Evolutionary conservation across 30 jellyfish, hydroid and myxozoan genomes (phyloP), one percentile per base, ranked within the genome.

Genomic region (Aurelia aurita): DNA sequence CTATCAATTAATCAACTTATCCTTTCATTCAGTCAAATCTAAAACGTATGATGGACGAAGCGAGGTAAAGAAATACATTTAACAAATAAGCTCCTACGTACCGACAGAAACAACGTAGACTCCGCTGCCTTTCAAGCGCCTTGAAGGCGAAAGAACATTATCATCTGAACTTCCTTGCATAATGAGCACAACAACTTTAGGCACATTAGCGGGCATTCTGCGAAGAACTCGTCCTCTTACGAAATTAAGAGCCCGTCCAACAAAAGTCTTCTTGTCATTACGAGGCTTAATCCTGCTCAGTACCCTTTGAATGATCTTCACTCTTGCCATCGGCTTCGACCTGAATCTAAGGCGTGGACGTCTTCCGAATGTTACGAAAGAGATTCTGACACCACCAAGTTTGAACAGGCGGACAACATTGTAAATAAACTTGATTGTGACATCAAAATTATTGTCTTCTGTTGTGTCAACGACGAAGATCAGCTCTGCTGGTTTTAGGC

Each of bases 131-230:
- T 71, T 78, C 58, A 88, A 21, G 46, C 35, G 46, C 43, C 75
- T 59, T 25, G 92, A 60, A 16, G 91, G 84, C 14, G 72, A 57
- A 0, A 47, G 51, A 28, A 79, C 96, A 34, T 60, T 77, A 55
- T 88, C 96, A 49, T 71, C 90, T 7, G 96, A 79, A 34, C 90
- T 60, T 28, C 96, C 87, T 44, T 88, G 96, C 47, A 66, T 88
- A 23, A 88, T 78, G 13, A 88, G 79, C 19, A 88, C 88, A 55
- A 88, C 57, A 32, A 88, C 80, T 47, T 29, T 78, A 5, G 85
- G 71, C 25, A 27, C 58, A 8, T 35, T 45, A 8, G 85, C 51
- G 7, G 39, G 55, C 53, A 80, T 80, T 76, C 76, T 74, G 21
- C 79, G 51, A 16, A 77, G 13, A 6, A 70, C 86, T 8, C 49